These are phyloP conservation scores for Orestias chungarensis DNA, from an alignment of 2,797 vertebrate genomes.

Conservation along the genomic window DNA sequence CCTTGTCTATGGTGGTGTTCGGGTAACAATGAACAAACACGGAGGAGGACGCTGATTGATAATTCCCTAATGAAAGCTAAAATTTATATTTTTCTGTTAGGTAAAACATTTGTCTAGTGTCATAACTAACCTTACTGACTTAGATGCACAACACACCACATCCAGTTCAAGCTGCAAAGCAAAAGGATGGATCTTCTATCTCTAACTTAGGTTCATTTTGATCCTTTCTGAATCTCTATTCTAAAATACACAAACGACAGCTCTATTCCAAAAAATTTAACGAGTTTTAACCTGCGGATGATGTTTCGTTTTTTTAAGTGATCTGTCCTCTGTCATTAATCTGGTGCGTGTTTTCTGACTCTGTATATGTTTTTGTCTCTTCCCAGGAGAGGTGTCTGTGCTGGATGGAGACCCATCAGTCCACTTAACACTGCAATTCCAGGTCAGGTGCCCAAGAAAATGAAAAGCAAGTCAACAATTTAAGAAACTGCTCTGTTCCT, in stretches of 20 bases:
- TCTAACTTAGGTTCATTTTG: neutral
- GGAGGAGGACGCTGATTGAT: neutral
- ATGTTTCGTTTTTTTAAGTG: constrained; percentile 21
- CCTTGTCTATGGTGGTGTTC: neutral
- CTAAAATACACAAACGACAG: neutral
- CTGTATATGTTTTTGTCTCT: constrained; percentile 80
- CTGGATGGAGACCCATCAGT: constrained; percentile 83
- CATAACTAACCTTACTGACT: neutral
- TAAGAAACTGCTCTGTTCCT: neutral
- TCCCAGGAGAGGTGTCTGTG: constrained; percentile 82
- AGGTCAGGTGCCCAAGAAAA: constrained; percentile 18
- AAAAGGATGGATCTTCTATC: neutral
- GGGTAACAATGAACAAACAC: neutral
- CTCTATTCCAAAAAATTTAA: neutral
- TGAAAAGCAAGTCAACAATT: constrained; percentile 9
- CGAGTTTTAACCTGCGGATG: neutral
- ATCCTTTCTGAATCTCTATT: neutral
- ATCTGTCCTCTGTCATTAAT: constrained; percentile 37
- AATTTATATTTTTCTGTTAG: neutral
- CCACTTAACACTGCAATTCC: constrained; percentile 49
- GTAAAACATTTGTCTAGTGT: neutral
- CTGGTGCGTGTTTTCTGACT: constrained; percentile 38
- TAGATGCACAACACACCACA: neutral
- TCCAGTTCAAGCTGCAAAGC: neutral
- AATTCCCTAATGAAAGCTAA: neutral